Evolutionary conservation across 1,140 invertebrate genomes (phyloP).

Genomic region (Drosophila nigrodunni): DNA sequence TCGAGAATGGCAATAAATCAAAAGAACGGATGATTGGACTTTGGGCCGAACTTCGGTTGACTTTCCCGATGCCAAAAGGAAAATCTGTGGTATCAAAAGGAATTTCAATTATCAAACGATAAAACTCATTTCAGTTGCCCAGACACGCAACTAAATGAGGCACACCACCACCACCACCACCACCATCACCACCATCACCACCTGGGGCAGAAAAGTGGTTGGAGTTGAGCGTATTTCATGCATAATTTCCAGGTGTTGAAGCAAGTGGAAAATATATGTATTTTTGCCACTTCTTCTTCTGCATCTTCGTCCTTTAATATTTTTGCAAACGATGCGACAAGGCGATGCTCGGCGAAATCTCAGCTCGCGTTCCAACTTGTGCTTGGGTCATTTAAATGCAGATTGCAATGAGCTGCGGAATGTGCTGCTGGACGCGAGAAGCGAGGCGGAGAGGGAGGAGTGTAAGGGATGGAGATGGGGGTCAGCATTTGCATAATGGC

Average conservation of each 20-base stretch:
- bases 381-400: slow-evolving; percentile 78
- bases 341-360: slow-evolving; percentile 57
- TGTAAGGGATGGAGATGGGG: neutral
- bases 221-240: slow-evolving; percentile 15
- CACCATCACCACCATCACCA: neutral
- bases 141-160: slow-evolving; percentile 29
- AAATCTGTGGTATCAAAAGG: slow-evolving; percentile 25
- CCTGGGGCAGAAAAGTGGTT: neutral
- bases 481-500: slow-evolving; percentile 74
- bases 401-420: slow-evolving; percentile 72
- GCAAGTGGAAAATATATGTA: slow-evolving; percentile 14
- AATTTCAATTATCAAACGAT: slow-evolving; percentile 58
- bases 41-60: neutral
- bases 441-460: neutral
- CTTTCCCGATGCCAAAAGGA: slow-evolving; percentile 5
- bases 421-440: slow-evolving; percentile 9
- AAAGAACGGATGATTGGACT: slow-evolving; percentile 21
- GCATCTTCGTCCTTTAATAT: slow-evolving; percentile 58
- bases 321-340: slow-evolving; percentile 73
- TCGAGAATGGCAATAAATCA: slow-evolving; percentile 41
- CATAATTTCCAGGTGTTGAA: slow-evolving; percentile 43
- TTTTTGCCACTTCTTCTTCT: neutral
- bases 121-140: slow-evolving; percentile 53
- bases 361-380: slow-evolving; percentile 50
- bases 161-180: neutral